phyloP scores from a whole-genome alignment of 2,113 vertebrate genomes.

The Lepisosteus oculatus region DNA sequence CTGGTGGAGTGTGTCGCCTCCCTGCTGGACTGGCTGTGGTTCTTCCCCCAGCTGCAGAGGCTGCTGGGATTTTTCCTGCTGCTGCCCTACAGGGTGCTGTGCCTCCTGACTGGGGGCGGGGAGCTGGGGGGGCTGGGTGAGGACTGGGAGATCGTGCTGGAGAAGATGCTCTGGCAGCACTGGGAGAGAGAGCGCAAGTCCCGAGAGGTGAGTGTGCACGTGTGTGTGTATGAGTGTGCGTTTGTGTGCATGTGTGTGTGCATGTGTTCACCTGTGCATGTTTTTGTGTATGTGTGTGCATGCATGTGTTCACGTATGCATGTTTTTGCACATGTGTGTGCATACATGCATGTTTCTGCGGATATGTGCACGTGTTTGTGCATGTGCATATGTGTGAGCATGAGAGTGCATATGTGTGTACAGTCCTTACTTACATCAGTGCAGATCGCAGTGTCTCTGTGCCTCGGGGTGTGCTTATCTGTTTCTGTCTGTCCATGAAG shows the following conservation, averaged over 20 bases:
- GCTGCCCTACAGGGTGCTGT: slow-evolving; percentile 67
- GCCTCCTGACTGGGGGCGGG: slow-evolving; percentile 44
- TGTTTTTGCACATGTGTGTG: neutral
- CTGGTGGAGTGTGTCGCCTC: slow-evolving; percentile 66
- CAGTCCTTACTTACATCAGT: too few relatives aligned
- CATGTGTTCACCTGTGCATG: neutral
- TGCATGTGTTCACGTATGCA: neutral
- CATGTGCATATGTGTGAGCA: too few relatives aligned
- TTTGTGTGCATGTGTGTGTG: neutral
- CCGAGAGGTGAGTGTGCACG: slow-evolving; percentile 59
- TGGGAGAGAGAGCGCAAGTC: slow-evolving; percentile 66
- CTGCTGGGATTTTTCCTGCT: slow-evolving; percentile 69
- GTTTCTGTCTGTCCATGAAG: too few relatives aligned
- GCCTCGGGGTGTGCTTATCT: too few relatives aligned
- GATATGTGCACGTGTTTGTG: too few relatives aligned
- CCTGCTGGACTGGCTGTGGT: slow-evolving; percentile 71
- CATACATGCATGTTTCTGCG: too few relatives aligned
- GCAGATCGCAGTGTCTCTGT: too few relatives aligned
- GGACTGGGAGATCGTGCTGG: slow-evolving; percentile 75
- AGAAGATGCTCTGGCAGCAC: slow-evolving; percentile 73
- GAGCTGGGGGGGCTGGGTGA: slow-evolving; percentile 64
- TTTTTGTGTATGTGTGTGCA: neutral
- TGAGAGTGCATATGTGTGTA: too few relatives aligned
- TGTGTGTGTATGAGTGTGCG: slow-evolving; percentile 14
- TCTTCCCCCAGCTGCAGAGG: slow-evolving; percentile 68